Evolutionary conservation across 1,140 invertebrate species (phyloP), one percentile per base, ranked within the genome.

Genomic region (Chelonus insularis): DNA sequence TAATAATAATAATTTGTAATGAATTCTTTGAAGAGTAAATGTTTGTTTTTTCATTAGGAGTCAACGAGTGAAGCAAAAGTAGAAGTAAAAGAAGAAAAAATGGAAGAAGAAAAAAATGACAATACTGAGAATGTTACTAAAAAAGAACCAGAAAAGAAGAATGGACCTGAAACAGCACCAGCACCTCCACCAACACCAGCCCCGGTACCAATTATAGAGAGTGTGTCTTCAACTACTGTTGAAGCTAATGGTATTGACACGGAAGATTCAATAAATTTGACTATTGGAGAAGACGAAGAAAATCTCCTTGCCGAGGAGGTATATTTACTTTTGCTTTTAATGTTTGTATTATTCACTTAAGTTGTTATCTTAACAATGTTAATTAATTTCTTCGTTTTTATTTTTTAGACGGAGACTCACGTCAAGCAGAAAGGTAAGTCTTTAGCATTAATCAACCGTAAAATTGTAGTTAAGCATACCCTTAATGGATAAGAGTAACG

Each of bases 251-350:
- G 80, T 18, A 82, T 86, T 63, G 87, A 89, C 65, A 88, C 89
- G 59, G 90, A 92, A 72, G 90, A 91, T 79, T 91, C 89, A 14
- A 91, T 92, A 41, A 91, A 91, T 76, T 80, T 92, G 57, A 91
- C 90, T 60, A 87, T 92, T 72, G 90, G 88, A 37, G 90, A 92
- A 79, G 91, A 92, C 78, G 90, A 91, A 69, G 86, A 87, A 71
- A 86, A 87, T 81, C 81, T 92, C 39, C 84, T 92, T 56, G 88
- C 87, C 67, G 90, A 91, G 78, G 90, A 91, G 86, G 88, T 85
- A 79, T 56, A 29, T 62, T 54, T 39, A 51, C 47, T 61, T 14
- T 21, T 43, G 43, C 21, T 45, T 47, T 34, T 48, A 55, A 54
- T 41, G 39, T 63, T 56, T 48, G 9, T 39, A 9, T 20, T 50